These are phyloP conservation scores for Austrolebias charrua DNA, from an alignment of 2,797 vertebrate species.

Conservation along the genomic window DNA sequence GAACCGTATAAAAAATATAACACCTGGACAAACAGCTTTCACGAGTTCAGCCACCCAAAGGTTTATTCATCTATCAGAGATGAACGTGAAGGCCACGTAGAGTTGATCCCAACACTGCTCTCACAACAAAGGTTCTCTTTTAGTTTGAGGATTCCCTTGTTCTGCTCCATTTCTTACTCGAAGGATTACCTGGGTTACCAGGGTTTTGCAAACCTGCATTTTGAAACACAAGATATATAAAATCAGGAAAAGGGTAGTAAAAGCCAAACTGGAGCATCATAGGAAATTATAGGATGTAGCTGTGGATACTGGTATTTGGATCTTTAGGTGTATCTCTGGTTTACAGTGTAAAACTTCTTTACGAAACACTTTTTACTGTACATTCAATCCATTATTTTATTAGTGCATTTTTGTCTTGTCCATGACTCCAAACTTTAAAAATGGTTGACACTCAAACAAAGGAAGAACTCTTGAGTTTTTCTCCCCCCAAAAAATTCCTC, in stretches of 20 bases:
- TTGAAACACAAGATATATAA: too few species aligned
- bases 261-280: too few species aligned
- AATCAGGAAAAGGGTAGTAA: too few species aligned
- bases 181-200: too few species aligned
- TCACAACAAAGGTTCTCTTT: slow-evolving; percentile 10
- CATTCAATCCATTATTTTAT: slow-evolving; percentile 3
- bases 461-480: too few species aligned
- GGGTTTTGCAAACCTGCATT: too few species aligned
- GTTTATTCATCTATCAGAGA: slow-evolving; percentile 64
- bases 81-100: slow-evolving; percentile 23
- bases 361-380: too few species aligned
- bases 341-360: too few species aligned
- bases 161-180: background rate
- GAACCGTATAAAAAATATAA: slow-evolving; percentile 29
- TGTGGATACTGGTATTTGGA: too few species aligned
- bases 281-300: too few species aligned
- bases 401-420: slow-evolving; percentile 6
- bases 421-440: background rate
- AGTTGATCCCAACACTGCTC: background rate
- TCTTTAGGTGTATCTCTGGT: too few species aligned
- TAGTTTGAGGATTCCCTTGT: background rate
- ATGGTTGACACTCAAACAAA: background rate
- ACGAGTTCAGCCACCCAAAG: slow-evolving; percentile 30
- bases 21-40: slow-evolving; percentile 24
- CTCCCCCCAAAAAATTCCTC: too few species aligned